Conservation (phyloP, 2,888 invertebrate species). For the Perizoma affinitatum region DNA sequence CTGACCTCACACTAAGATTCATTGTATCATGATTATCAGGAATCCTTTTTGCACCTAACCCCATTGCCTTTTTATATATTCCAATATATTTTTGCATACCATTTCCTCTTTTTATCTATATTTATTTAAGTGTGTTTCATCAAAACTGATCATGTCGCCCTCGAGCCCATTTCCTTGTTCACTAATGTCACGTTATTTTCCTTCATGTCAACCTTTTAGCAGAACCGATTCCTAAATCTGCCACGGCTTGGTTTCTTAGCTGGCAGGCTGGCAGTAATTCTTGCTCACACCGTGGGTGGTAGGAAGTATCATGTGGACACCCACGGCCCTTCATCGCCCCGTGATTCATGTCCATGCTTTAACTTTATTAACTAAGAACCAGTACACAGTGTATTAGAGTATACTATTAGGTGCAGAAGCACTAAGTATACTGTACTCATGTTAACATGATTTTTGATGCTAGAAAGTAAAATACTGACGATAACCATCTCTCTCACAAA, state of each 20-base stretch:
- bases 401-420: constrained; percentile 5
- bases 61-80: no score
- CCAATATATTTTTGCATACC: no score
- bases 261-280: constrained; percentile 43
- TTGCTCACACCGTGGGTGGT: constrained; percentile 66
- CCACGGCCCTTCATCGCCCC: constrained; percentile 73
- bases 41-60: no score
- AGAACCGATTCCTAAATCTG: constrained; percentile 31
- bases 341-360: constrained; percentile 68
- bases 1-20: no score
- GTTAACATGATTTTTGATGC: no score
- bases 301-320: constrained; percentile 71
- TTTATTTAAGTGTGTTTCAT: no score
- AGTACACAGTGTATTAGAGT: constrained; percentile 10
- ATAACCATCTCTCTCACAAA: no score
- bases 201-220: constrained; percentile 23
- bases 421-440: not conserved
- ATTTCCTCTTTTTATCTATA: no score
- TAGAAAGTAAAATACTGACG: no score
- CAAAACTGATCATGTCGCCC: no score
- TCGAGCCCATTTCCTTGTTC: not conserved
- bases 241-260: constrained; percentile 45
- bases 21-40: no score
- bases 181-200: constrained; percentile 1
- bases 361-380: constrained; percentile 45